Evolutionary conservation across 2,113 vertebrate species (phyloP).

Genomic region (Loxodonta africana): DNA sequence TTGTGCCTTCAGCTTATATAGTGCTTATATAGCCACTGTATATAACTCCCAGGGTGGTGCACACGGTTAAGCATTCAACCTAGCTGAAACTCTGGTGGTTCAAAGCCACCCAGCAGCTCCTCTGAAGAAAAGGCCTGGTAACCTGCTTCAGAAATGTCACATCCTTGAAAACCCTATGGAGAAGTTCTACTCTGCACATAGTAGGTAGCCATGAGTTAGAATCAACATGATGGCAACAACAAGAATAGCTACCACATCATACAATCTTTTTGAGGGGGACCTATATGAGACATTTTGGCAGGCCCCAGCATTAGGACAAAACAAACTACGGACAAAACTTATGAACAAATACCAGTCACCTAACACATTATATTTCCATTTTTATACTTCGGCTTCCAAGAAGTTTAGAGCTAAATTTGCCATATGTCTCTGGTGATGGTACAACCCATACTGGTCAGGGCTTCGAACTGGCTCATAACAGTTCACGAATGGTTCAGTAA

Average conservation of each 20-base stretch:
- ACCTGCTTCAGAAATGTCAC: neutral
- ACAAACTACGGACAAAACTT: neutral
- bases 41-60: neutral
- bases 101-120: neutral
- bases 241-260: neutral
- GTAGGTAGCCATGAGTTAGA: neutral
- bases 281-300: neutral
- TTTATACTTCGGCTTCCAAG: neutral
- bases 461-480: no score
- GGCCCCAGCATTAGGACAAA: neutral
- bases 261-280: neutral
- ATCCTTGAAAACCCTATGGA: neutral
- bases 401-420: neutral
- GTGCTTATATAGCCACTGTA: neutral
- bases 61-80: neutral
- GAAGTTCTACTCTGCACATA: neutral
- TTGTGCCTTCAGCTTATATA: neutral
- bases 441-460: neutral
- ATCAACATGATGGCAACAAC: neutral
- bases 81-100: neutral
- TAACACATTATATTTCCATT: neutral
- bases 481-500: no score
- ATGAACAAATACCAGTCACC: neutral
- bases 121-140: neutral
- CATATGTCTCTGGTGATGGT: neutral